A percentile compares a stretch with the other conserved stretches of the same genome.
Evolutionary conservation across 2,113 vertebrate genomes (phyloP).

Genomic region (Myotis davidii): DNA sequence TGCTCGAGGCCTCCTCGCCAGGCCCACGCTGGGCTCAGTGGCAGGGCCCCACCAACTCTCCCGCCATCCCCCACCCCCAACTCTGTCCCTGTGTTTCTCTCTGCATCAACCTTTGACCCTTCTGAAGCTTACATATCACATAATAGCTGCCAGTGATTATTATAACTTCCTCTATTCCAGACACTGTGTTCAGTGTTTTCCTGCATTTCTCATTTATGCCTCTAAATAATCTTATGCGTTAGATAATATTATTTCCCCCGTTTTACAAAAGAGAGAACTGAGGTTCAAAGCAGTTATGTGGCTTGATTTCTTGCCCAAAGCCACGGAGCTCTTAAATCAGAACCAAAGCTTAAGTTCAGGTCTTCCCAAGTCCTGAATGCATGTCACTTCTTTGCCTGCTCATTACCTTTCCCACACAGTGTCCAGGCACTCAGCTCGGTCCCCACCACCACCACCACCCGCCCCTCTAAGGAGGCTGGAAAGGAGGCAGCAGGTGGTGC

Average conservation of each 20-base stretch:
- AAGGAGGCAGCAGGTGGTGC: neutral
- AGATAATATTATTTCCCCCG: neutral
- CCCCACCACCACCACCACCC: neutral
- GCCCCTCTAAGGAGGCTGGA: neutral
- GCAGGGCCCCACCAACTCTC: neutral
- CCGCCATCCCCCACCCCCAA: neutral
- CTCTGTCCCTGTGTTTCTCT: neutral
- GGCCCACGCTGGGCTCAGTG: neutral
- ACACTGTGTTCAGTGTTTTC: neutral
- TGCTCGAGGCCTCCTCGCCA: constrained; percentile 18
- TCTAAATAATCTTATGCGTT: neutral
- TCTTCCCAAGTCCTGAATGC: neutral
- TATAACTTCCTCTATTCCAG: neutral
- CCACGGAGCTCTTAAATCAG: neutral
- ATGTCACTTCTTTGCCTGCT: neutral
- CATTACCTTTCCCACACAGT: neutral
- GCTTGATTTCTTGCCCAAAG: neutral
- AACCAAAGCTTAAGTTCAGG: neutral
- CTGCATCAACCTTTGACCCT: constrained; percentile 46
- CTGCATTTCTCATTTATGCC: neutral
- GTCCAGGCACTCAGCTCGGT: neutral
- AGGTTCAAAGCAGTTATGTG: neutral
- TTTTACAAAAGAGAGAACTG: constrained; percentile 16
- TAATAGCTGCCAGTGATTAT: neutral
- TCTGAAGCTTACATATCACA: neutral